Base-by-base conservation (phyloP, 1,140 invertebrate genomes). In the Tetragnatha versicolor region DNA sequence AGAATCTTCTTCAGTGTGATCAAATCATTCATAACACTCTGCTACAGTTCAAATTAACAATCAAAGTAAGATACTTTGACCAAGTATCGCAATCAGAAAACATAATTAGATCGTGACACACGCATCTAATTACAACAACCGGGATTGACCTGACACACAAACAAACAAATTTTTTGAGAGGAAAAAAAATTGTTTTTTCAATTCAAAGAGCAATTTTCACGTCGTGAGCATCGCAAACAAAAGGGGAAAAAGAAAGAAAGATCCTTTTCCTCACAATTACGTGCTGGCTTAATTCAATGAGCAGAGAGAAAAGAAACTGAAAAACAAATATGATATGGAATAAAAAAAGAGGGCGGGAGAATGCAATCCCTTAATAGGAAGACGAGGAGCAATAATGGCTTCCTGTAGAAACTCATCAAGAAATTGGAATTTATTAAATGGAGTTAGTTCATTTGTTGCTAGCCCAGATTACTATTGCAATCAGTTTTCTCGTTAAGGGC, bases 341-440 rank as follows among this genome's bases (percentile, higher is more conserved):
- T 31, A 47, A 7, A 3, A 9, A 9, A 53, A 17, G 25, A n/a
- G 33, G 25, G 20, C 27, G 27, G 27, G 35, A 14, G 27, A 47
- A 47, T 27, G 53, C 35, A 69, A 53, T 35, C 53, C 66, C 66
- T 69, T 69, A 69, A 69, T 69, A 69, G 53, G 29, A 35, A 69
- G 66, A 69, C 66, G 66, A 45, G 53, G 53, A 29, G 42, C 66
- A 53, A 69, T 69, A 69, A 69, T 69, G 66, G 47, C 45, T 69
- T 69, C 53, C 66, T 69, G 66, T 69, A 53, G 66, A 69, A 69
- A 69, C 66, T 69, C 66, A 69, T 69, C 66, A 69, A 53, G 60
- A 42, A 69, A 69, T 69, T 69, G 66, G 66, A 69, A 69, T 69
- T 69, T 69, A 69, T 69, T 69, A 69, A 69, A 69, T 69, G 53